A percentile compares a stretch with the other conserved stretches of the same genome.
These are phyloP conservation scores for Pavo muticus DNA, from an alignment of 2,113 vertebrate genomes.

Conservation along the genomic window DNA sequence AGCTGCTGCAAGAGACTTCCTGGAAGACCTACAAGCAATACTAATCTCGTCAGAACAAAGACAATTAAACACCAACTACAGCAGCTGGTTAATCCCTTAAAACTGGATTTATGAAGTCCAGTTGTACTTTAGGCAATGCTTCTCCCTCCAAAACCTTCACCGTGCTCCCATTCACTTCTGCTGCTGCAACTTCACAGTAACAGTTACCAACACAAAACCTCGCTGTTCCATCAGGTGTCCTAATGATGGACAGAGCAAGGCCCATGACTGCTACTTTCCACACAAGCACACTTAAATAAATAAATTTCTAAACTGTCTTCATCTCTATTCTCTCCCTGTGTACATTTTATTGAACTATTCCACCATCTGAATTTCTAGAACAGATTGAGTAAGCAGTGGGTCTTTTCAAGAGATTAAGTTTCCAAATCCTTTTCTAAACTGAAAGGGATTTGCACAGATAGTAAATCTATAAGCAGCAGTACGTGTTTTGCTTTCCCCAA, in stretches of 20 bases:
- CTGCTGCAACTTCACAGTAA: neutral
- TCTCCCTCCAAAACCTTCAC: neutral
- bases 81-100: neutral
- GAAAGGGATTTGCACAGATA: neutral
- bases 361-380: neutral
- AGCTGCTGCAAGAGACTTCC: neutral
- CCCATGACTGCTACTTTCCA: neutral
- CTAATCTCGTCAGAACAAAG: neutral
- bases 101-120: neutral
- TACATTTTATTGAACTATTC: neutral
- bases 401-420: neutral
- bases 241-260: neutral
- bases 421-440: neutral
- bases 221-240: fast-evolving
- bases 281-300: fast-evolving
- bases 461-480: neutral
- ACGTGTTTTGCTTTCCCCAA: neutral
- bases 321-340: neutral
- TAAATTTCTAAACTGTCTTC: neutral
- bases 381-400: neutral
- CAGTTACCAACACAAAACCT: neutral
- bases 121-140: neutral
- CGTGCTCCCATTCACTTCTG: neutral
- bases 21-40: neutral
- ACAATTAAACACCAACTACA: neutral